These are phyloP conservation scores for Metaphire vulgaris DNA, from an alignment of 1,140 invertebrate species.

Conservation along the genomic window DNA sequence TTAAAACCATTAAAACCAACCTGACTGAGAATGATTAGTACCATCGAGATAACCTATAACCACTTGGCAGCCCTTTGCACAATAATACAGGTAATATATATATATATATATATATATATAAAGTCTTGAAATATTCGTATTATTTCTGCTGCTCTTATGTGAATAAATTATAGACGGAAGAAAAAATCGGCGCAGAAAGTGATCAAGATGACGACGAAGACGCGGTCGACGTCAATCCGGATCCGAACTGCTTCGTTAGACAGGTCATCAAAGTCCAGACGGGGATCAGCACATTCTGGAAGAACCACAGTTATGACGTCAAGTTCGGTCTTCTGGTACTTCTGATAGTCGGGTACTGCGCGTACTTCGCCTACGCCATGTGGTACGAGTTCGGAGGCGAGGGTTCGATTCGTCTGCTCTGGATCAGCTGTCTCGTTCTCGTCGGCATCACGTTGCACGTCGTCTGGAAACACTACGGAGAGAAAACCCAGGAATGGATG, in stretches of 20 bases:
- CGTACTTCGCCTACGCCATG: conserved; percentile 16
- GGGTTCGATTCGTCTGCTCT: conserved; percentile 13
- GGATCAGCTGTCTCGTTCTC: conserved; percentile 13
- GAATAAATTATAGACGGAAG: too few relatives aligned
- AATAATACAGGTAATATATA: too few relatives aligned
- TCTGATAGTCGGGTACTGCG: conserved; percentile 1
- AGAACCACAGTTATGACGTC: not conserved
- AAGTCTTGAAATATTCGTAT: too few relatives aligned
- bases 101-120: too few relatives aligned
- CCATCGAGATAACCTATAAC: too few relatives aligned
- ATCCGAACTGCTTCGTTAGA: conserved; percentile 5
- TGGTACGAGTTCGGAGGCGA: conserved; percentile 3
- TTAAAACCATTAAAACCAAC: too few relatives aligned
- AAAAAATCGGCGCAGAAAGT: too few relatives aligned
- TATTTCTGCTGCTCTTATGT: too few relatives aligned
- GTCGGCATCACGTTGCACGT: not conserved
- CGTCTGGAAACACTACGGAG: not conserved
- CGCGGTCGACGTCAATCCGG: conserved; percentile 4
- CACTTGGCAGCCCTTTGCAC: too few relatives aligned
- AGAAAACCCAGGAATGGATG: not conserved
- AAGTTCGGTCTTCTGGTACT: not conserved
- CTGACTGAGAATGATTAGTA: too few relatives aligned
- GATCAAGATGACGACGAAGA: not conserved
- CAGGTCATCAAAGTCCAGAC: conserved; percentile 6
- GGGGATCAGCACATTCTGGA: not conserved